Evolutionary conservation across 2,888 invertebrate species (phyloP), one percentile per base, ranked within the genome.

Genomic region (Cerceris ruficornis): DNA sequence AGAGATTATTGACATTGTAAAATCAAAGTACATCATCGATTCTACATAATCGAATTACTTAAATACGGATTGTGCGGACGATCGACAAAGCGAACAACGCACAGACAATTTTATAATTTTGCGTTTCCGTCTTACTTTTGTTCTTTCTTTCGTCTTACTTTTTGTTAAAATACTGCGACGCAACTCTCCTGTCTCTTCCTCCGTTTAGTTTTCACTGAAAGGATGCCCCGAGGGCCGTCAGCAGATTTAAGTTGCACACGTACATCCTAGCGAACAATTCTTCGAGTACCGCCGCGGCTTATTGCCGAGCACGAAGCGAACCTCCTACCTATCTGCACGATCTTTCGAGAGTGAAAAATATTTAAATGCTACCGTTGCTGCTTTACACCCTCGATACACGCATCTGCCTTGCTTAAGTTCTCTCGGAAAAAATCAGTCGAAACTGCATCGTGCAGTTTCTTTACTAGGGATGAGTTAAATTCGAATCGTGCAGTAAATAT

Each of bases 261-360:
- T 85, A 83, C 77, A 85, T 46, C 69, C 77, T 57, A 81, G 77
- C 50, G 75, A 79, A 72, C 65, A 69, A 71, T 70, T 66, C 75
- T 76, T 86, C 75, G 75, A 84, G 83, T 77, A 77, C 74, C 66
- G 74, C 69, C 77, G 81, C 79, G 84, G 88, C 89, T 91, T 91
- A 91, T 91, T 91, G 89, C 89, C 86, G 89, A 87, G 89, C 91
- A 91, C 91, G 91, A 87, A 91, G 87, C 86, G 82, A 87, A 86
- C 83, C 85, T 75, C 87, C 85, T 78, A 76, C 86, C 84, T 91
- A 91, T 91, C 91, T 86, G 75, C 85, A 74, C 87, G 89, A 91
- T 92, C 91, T 90, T 77, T 88, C 70, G 71, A 87, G 87, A 87
- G 86, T 85, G 87, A 88, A 88, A 89, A 91, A 90, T 89, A 91